These are phyloP conservation scores for Tenualosa thibaudeaui DNA, from an alignment of 2,797 vertebrate genomes.

Conservation along the genomic window DNA sequence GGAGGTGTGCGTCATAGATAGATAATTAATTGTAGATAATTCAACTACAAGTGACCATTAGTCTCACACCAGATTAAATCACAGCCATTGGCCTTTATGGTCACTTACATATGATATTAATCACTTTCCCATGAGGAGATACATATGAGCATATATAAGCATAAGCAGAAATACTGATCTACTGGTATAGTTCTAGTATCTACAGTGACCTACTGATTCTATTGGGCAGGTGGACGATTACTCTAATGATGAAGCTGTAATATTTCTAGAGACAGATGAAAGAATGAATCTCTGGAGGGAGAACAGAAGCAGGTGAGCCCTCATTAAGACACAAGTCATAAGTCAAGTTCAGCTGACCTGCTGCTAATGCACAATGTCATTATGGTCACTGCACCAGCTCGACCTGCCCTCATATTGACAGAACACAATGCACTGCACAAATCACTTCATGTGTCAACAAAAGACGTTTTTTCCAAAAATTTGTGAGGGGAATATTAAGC, in stretches of 20 bases:
- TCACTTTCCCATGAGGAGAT: constrained; percentile 14
- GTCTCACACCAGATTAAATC: constrained; percentile 19
- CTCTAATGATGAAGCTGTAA: not conserved
- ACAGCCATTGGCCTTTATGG: constrained; percentile 23
- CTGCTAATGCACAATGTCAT: not conserved
- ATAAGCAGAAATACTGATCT: not conserved
- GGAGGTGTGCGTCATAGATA: constrained; percentile 16
- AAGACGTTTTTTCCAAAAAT: not conserved
- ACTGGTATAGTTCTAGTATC: not conserved
- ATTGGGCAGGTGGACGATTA: not conserved
- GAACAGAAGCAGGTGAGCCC: not conserved
- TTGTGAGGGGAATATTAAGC: not conserved
- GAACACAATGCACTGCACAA: not conserved
- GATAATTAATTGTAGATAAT: no score
- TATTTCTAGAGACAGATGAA: not conserved
- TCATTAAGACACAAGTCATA: not conserved
- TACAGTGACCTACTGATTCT: not conserved
- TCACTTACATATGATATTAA: constrained; percentile 10
- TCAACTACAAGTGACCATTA: constrained; percentile 25
- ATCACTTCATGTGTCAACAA: not conserved
- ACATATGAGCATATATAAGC: not conserved
- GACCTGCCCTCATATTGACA: not conserved
- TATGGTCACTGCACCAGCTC: not conserved
- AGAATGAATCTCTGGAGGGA: not conserved
- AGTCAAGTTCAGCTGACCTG: not conserved